Evolutionary conservation across 2,888 invertebrate species (phyloP).

Genomic region (Tubulanus polymorphus): DNA sequence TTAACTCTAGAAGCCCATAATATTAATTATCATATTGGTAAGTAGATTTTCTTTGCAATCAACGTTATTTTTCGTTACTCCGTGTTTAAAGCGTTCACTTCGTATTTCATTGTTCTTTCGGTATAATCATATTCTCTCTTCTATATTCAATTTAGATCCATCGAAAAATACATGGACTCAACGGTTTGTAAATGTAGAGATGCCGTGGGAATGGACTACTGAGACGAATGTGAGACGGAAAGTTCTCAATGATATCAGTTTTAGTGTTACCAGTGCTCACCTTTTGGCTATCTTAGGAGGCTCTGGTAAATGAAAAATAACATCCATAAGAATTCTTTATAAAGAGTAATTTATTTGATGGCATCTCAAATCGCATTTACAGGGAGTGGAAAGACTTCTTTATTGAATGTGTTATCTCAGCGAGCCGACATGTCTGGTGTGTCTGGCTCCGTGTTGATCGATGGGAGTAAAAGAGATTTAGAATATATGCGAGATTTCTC

Average conservation of each 20-base stretch:
- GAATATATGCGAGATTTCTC: constrained; percentile 57
- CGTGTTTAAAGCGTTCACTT: too few relatives aligned
- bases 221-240: constrained; percentile 21
- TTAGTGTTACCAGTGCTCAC: constrained; percentile 34
- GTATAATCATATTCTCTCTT: too few relatives aligned
- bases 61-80: too few relatives aligned
- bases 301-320: constrained; percentile 26
- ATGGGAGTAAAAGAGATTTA: constrained; percentile 71
- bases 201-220: constrained; percentile 35
- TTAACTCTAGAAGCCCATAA: too few relatives aligned
- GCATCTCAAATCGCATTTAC: too few relatives aligned
- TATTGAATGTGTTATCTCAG: constrained; percentile 79
- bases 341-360: too few relatives aligned
- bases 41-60: too few relatives aligned
- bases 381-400: constrained; percentile 92
- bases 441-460: constrained; percentile 82
- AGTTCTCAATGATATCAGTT: constrained; percentile 35
- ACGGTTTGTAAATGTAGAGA: constrained; percentile 31
- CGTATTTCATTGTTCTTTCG: too few relatives aligned
- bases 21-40: too few relatives aligned
- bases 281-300: constrained; percentile 43
- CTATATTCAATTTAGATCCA: too few relatives aligned
- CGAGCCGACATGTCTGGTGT: constrained; percentile 68
- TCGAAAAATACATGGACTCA: constrained; percentile 35
- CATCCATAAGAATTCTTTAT: too few relatives aligned